These are phyloP conservation scores for Acleris literana DNA, from an alignment of 2,888 invertebrate genomes.

Conservation along the genomic window DNA sequence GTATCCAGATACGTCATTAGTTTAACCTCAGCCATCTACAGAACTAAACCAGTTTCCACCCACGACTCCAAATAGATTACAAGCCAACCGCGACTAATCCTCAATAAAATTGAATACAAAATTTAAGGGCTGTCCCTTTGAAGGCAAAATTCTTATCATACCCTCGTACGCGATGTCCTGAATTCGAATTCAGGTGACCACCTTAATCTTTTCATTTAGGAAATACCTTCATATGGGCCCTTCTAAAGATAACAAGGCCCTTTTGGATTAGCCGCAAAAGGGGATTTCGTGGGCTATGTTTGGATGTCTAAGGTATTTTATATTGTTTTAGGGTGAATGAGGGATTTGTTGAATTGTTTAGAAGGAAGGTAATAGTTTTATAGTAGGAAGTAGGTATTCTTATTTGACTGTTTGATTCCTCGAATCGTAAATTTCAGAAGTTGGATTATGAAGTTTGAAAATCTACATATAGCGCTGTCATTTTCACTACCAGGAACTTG, in stretches of 20 bases:
- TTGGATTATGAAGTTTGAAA: no score
- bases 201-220: conserved; percentile 74
- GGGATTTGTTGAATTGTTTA: background rate
- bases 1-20: no score
- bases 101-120: conserved; percentile 29
- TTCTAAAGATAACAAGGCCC: conserved; percentile 54
- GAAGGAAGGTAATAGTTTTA: no score
- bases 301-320: conserved; percentile 30
- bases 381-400: no score
- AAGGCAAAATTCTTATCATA: conserved; percentile 35
- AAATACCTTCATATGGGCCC: conserved; percentile 42
- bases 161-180: conserved; percentile 49
- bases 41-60: no score
- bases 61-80: no score
- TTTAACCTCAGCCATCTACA: no score
- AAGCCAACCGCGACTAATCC: conserved; percentile 12
- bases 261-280: conserved; percentile 41
- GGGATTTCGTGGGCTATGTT: conserved; percentile 53
- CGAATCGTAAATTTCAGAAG: no score
- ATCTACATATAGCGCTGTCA: no score
- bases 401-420: no score
- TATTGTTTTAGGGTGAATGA: conserved; percentile 33
- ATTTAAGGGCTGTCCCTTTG: conserved; percentile 30
- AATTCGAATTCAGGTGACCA: conserved; percentile 59
- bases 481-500: no score